Base-by-base conservation (phyloP, 2,888 invertebrate species). In the Agrochola lychnidis region DNA sequence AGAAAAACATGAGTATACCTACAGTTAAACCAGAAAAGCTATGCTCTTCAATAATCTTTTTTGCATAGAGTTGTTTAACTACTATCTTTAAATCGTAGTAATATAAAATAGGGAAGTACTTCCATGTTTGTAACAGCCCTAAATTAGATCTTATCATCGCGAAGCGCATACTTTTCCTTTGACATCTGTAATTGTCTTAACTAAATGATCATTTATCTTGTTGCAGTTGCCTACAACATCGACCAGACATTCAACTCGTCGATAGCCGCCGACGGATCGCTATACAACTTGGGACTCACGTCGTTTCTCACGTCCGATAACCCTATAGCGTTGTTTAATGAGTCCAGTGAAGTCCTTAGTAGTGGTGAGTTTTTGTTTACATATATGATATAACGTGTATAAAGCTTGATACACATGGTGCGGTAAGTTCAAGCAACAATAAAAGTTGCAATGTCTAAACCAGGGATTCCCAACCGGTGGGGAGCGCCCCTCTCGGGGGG, bases 231-330 rank as follows among this genome's bases (percentile, higher is more conserved):
- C 45, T 97, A 97, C 89, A 96, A 97, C 89, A 96, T 97, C 72
- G 97, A 97, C 85, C 94, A 95, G 70, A 96, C 97, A 2, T 97
- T 97, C 90, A 96, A 95, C 87, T 92, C 96, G 0, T 96, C 97
- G 0, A 59, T 97, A 71, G 93, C 95, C 0, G 94, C 96, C 0
- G 97, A 97, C 59, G 96, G 96, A 0, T 95, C 96, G 0, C 87
- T 97, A 0, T 96, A 96, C 90, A 96, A 96, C 77, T 87, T 96
- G 69, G 96, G 97, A 0, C 89, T 97, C 2, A 95, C 96, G 0
- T 96, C 97, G 0, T 97, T 97, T 76, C 93, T 97, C 19, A 91
- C 94, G 0, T 88, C 95, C 0, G 96, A 96, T 57, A 96, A 95
- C 76, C 93, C 96, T 0, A 82, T 96, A 76, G 89, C 95, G 0